Conservation (phyloP, 2,797 vertebrate species). For the Manis crassicaudata region DNA sequence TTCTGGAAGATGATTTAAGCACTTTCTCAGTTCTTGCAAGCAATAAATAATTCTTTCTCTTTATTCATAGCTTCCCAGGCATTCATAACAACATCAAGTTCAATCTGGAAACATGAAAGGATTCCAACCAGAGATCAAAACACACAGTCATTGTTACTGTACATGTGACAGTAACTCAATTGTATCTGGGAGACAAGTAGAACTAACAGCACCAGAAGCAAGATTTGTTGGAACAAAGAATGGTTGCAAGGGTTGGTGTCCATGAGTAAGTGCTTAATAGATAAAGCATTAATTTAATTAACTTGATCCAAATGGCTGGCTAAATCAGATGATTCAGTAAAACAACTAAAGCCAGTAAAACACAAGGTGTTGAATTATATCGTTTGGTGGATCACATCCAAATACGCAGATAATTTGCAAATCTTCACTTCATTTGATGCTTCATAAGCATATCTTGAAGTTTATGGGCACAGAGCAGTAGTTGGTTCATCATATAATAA, state of each 20-base stretch:
- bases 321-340: background rate
- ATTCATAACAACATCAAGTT: background rate
- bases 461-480: background rate
- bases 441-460: background rate
- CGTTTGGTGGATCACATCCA: background rate
- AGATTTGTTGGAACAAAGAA: background rate
- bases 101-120: background rate
- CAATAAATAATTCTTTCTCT: background rate
- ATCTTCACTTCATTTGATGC: conserved; percentile 26
- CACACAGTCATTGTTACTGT: background rate
- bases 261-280: background rate
- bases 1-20: background rate
- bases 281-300: background rate
- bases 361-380: background rate
- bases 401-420: background rate
- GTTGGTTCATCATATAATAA: background rate
- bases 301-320: background rate
- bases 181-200: background rate
- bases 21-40: background rate
- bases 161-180: background rate
- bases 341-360: background rate
- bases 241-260: background rate
- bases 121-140: background rate
- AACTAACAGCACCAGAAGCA: background rate
- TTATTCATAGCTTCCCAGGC: background rate